Percentiles rank a stretch among this genome's conserved stretches.
These are phyloP conservation scores for Halcyon chelicuti DNA, from an alignment of 2,797 vertebrate genomes.

Conservation along the genomic window DNA sequence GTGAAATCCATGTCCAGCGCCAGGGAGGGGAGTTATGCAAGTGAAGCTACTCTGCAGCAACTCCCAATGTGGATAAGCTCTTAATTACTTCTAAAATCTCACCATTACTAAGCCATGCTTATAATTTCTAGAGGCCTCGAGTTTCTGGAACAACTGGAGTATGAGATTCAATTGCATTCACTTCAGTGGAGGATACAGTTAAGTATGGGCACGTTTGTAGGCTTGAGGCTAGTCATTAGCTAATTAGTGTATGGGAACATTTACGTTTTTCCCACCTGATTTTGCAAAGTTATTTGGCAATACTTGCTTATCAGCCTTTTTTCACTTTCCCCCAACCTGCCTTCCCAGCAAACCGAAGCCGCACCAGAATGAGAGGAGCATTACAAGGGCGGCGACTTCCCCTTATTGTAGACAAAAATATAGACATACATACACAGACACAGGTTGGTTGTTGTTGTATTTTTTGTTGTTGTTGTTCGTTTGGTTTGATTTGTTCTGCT, in stretches of 20 bases:
- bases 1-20: neutral
- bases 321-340: fast-evolving
- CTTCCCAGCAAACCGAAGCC: neutral
- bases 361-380: neutral
- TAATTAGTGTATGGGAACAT: conserved; percentile 17
- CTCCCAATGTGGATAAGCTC: neutral
- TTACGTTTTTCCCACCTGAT: neutral
- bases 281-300: neutral
- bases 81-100: conserved; percentile 53
- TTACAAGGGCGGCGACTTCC: neutral
- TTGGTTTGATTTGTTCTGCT: neutral
- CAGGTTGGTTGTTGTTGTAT: too few relatives aligned
- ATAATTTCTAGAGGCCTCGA: conserved; percentile 46
- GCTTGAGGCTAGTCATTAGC: conserved; percentile 31
- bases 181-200: conserved; percentile 45
- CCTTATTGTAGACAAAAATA: neutral
- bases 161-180: conserved; percentile 64
- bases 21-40: neutral
- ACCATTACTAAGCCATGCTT: conserved; percentile 33
- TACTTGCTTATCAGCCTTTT: neutral
- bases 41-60: neutral
- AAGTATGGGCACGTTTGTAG: neutral
- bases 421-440: neutral
- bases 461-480: too few relatives aligned
- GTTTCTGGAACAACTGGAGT: conserved; percentile 64